A percentile compares a stretch with the other conserved stretches of the same genome.
Evolutionary conservation across 2,888 invertebrate genomes (phyloP).

Genomic region (Sphaeridia pumilis): DNA sequence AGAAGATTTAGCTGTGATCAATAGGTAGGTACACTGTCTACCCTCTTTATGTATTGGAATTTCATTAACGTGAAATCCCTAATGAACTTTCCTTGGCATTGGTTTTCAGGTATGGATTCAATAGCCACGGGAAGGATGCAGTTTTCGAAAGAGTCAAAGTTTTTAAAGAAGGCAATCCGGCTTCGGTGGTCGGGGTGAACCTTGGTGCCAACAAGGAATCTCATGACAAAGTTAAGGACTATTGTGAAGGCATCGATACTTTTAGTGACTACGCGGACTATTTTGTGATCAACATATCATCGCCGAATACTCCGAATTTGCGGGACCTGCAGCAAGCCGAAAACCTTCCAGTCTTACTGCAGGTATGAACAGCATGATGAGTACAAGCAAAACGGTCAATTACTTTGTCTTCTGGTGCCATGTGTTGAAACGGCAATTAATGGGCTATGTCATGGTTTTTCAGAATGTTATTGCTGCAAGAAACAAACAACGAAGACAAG

Average conservation of each 20-base stretch:
- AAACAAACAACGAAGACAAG: constrained; percentile 20
- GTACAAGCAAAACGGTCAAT: too few relatives aligned
- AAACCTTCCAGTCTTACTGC: constrained; percentile 20
- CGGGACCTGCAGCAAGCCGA: constrained; percentile 32
- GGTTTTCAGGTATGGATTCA: constrained; percentile 70
- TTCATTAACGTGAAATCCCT: neutral
- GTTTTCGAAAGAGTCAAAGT: constrained; percentile 56
- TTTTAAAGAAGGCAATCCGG: constrained; percentile 44
- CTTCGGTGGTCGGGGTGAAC: constrained; percentile 76
- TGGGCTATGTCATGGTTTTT: constrained; percentile 1
- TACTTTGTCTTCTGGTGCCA: too few relatives aligned
- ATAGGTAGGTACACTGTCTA: constrained; percentile 52
- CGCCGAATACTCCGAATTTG: constrained; percentile 35
- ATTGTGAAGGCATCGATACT: constrained; percentile 66
- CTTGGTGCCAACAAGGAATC: constrained; percentile 90
- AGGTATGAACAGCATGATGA: too few relatives aligned
- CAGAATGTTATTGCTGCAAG: constrained; percentile 25
- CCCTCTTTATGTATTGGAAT: neutral
- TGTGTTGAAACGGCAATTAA: too few relatives aligned
- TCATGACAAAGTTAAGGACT: constrained; percentile 61
- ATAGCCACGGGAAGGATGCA: constrained; percentile 78
- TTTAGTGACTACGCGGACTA: constrained; percentile 84
- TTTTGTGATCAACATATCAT: constrained; percentile 86
- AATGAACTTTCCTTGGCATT: too few relatives aligned
- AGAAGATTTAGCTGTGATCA: constrained; percentile 80